phyloP scores from a whole-genome alignment of 2,888 invertebrate species.

The Nasonia oneida region DNA sequence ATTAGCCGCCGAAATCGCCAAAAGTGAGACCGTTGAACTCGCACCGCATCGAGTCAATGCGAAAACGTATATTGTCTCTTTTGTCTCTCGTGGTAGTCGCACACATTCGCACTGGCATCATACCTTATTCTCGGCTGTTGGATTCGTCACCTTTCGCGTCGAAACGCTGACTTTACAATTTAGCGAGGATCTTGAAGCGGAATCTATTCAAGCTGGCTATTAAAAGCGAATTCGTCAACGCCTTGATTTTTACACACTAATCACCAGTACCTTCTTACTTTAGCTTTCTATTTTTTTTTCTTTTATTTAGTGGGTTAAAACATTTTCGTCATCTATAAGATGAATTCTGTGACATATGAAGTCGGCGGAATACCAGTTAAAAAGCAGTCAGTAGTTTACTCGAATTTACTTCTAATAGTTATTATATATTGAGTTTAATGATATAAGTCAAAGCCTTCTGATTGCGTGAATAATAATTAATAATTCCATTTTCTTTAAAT shows the following conservation, averaged over 20 bases:
- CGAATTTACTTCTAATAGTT: too few species aligned
- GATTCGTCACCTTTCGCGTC: not conserved
- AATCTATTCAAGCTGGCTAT: not conserved
- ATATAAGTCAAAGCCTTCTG: too few species aligned
- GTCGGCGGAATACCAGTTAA: too few species aligned
- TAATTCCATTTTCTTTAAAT: too few species aligned
- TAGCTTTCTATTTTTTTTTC: not conserved
- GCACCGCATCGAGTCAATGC: not conserved
- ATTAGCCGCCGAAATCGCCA: conserved; percentile 21
- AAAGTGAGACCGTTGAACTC: conserved; percentile 18
- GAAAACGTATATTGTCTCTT: not conserved
- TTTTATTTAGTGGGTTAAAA: too few species aligned
- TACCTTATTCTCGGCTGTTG: not conserved
- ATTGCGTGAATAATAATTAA: too few species aligned
- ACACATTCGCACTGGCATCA: not conserved
- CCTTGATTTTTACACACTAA: too few species aligned
- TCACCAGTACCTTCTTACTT: not conserved
- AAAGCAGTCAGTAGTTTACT: too few species aligned
- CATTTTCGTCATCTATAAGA: too few species aligned
- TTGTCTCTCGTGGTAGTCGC: not conserved
- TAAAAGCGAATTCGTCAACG: not conserved
- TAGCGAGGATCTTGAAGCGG: not conserved
- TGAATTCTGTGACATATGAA: too few species aligned
- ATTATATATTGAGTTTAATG: too few species aligned
- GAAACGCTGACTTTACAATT: not conserved